Conservation (phyloP, 2,113 vertebrate species). For the Peromyscus leucopus region DNA sequence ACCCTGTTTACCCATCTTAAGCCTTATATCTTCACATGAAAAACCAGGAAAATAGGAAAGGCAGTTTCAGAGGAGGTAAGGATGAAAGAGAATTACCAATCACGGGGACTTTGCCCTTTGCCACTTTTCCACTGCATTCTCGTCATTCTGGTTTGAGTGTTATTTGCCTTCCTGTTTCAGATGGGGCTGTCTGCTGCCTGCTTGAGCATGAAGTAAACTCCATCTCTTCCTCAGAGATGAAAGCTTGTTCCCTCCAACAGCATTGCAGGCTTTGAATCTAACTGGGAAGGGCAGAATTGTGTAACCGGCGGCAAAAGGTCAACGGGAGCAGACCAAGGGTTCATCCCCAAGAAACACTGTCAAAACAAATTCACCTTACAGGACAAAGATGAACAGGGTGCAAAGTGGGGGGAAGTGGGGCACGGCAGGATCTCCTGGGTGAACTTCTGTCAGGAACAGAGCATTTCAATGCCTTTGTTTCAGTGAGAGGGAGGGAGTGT, state of each 20-base stretch:
- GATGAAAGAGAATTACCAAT: constrained; percentile 3
- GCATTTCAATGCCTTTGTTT: neutral
- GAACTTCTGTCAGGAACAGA: neutral
- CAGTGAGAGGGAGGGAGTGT: too few species aligned
- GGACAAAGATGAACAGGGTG: neutral
- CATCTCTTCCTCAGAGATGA: neutral
- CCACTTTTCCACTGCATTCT: neutral
- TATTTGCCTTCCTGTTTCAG: neutral
- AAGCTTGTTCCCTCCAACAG: neutral
- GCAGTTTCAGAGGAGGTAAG: neutral
- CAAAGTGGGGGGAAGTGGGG: neutral
- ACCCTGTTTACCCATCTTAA: neutral
- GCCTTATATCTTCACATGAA: neutral
- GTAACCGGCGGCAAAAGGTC: neutral
- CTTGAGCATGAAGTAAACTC: neutral
- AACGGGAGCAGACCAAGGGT: neutral
- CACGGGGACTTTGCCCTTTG: neutral
- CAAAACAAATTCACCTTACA: neutral
- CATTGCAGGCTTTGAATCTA: neutral
- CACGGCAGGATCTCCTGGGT: neutral
- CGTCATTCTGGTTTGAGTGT: neutral
- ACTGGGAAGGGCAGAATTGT: neutral
- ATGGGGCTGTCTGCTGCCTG: neutral
- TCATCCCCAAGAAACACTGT: neutral
- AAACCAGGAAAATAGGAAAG: neutral